Conservation (phyloP, 53 echinoderm and acorn worm species). For the Henricia sp. region DNA sequence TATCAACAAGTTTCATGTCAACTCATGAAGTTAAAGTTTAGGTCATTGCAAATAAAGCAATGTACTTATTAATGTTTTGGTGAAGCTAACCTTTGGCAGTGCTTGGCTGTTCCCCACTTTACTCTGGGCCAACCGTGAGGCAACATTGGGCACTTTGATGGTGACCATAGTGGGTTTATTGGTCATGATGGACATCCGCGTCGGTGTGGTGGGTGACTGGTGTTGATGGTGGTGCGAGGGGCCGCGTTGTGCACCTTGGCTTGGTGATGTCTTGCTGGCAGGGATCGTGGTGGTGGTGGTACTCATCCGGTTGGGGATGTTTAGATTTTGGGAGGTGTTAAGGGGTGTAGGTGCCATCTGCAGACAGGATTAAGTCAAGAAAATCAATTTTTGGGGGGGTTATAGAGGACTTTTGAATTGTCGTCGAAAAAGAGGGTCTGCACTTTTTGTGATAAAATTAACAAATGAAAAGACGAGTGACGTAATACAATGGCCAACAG, state of each 20-base stretch:
- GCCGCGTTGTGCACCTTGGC: neutral
- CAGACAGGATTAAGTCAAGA: neutral
- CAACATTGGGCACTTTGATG: constrained; percentile 87
- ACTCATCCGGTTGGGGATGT: constrained; percentile 72
- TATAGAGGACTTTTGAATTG: too few relatives aligned
- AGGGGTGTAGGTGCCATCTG: constrained; percentile 72
- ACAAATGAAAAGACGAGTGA: too few relatives aligned
- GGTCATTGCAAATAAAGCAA: too few relatives aligned
- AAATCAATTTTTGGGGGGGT: too few relatives aligned
- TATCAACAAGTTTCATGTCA: too few relatives aligned
- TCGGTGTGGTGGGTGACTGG: constrained; percentile 78
- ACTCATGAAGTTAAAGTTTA: too few relatives aligned
- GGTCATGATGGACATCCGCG: constrained; percentile 93
- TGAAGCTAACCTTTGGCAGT: constrained; percentile 37
- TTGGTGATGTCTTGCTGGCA: constrained; percentile 34
- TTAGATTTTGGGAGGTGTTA: constrained; percentile 82
- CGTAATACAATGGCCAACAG: too few relatives aligned
- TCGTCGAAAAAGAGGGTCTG: neutral
- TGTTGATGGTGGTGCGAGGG: constrained; percentile 46
- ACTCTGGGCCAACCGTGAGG: constrained; percentile 68
- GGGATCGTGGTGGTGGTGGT: neutral
- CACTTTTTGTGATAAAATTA: too few relatives aligned
- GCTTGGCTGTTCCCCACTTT: constrained; percentile 13
- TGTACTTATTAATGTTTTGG: too few relatives aligned
- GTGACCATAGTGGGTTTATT: constrained; percentile 90